Base-by-base conservation (phyloP, 2,888 invertebrate species). In the Spisula subtruncata region DNA sequence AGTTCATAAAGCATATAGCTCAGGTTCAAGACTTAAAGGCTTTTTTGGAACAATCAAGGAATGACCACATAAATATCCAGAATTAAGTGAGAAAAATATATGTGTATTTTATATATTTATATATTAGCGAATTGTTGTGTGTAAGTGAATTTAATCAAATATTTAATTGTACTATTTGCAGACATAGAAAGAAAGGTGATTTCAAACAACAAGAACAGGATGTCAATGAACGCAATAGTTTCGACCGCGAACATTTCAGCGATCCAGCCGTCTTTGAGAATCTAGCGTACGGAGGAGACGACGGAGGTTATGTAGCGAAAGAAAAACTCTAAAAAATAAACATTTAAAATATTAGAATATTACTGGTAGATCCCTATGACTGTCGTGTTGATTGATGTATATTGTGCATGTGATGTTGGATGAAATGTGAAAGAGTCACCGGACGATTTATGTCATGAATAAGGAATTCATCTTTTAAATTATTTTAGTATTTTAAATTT, bases 231-330 rank as follows among this genome's bases (percentile, higher is more conserved):
- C 90, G 88, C n/a, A 94, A 94, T 83, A 35, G 75, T 0, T 94
- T 83, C 84, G 94, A 94, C 75, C 89, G 89, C 32, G 94, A 94
- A 91, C 94, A 94, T 88, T 94, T 94, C 81, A 94, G 94, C 89
- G 93, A 94, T 41, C 89, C 93, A 35, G 93, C 92, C 20, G 88
- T 90, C 29, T 92, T 91, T 83, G 88, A 89, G 32, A 92, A 89
- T 79, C 86, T 71, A 35, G 85, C 89, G 6, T 87, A 89, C 66
- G 60, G 54, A 12, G 89, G 51, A 5, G 75, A 84, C 20, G 35
- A 25, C 5, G 60, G 60, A 25, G 60, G 60, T 25, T 66, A 66
- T 25, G 25, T 66, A 12, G 20, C 25, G 2, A 66, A 66, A 66
- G 60, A 66, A 66, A 66, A 10, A 66, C 60, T 66, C 5, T 66